Base-by-base conservation (phyloP, 2,888 invertebrate species). In the Aspidiotus rigidus region DNA sequence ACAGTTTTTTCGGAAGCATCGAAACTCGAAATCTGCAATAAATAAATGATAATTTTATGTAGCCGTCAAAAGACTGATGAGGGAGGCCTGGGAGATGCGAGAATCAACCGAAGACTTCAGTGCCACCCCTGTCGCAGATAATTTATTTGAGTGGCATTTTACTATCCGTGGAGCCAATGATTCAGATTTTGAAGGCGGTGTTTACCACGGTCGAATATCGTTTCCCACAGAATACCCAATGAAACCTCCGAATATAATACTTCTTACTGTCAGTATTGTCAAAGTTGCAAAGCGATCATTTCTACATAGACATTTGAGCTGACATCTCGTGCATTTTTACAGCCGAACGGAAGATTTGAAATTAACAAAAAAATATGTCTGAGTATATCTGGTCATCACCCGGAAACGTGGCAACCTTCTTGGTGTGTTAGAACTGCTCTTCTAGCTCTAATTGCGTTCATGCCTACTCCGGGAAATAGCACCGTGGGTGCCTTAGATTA, bases 101-200 rank as follows among this genome's bases (percentile, higher is more conserved):
- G 87, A 89, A 74, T 86, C 93, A 7, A 93, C 93, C 0, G 93
- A 93, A 76, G 90, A 93, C 77, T 94, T 90, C 78, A 87, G 83
- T 79, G 94, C 94, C 11, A 86, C 88, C 75, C 96, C 96, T 3
- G 79, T 95, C 62, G 93, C 94, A 78, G 95, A 96, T 77, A 97
- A 96, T 79, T 80, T 96, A 64, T 96, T 97, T 78, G 96, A 96
- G 78, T 97, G 96, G 96, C 96, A 97, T 79, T 96, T 97, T 77
- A 96, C 95, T 0, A 88, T 96, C 6, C 84, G 89, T 75, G 96
- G 95, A 7, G 93, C 95, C 2, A 85, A 86, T 66, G 89, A 88
- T 39, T 88, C 92, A 0, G 93, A 93, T 74, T 96, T 93, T 79
- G 90, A 90, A 74, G 88, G 87, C 71, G 96, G 96, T 49, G 83